Evolutionary conservation across 2,888 invertebrate genomes (phyloP).

Genomic region (Pecten maximus): DNA sequence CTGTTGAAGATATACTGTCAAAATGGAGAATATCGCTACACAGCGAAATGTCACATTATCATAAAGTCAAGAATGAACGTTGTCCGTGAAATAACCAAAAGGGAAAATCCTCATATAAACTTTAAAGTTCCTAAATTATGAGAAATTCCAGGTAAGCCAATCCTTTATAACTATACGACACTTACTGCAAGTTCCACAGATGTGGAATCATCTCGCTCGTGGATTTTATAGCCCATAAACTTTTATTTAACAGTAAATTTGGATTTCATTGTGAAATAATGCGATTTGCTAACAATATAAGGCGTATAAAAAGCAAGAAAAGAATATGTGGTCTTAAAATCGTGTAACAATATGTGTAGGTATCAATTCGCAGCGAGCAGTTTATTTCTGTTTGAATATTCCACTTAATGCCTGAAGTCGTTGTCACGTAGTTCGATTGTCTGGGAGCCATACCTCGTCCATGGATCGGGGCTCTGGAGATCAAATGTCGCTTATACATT

Average conservation of each 20-base stretch:
- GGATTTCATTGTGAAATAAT: neutral
- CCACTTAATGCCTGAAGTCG: neutral
- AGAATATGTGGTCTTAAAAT: neutral
- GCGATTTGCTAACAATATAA: neutral
- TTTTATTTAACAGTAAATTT: slow-evolving; percentile 11
- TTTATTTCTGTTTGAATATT: neutral
- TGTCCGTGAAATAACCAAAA: neutral
- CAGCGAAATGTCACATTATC: neutral
- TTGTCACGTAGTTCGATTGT: neutral
- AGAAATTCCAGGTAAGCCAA: neutral
- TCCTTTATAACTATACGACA: neutral
- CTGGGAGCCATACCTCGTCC: neutral
- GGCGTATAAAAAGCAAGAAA: neutral
- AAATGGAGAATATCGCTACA: neutral
- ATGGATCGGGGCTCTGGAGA: neutral
- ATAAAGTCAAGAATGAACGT: neutral
- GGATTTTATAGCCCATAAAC: neutral
- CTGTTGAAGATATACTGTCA: neutral
- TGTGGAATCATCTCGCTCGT: neutral
- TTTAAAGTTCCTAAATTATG: neutral
- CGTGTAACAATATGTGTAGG: neutral
- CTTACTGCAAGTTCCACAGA: neutral
- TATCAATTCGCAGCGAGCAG: neutral
- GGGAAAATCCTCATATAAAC: neutral
- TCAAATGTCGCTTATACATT: too few relatives aligned